Percentiles rank a stretch among this genome's conserved stretches.
Conservation (phyloP, 1,140 invertebrate genomes). For the Brachionus sp. region DNA sequence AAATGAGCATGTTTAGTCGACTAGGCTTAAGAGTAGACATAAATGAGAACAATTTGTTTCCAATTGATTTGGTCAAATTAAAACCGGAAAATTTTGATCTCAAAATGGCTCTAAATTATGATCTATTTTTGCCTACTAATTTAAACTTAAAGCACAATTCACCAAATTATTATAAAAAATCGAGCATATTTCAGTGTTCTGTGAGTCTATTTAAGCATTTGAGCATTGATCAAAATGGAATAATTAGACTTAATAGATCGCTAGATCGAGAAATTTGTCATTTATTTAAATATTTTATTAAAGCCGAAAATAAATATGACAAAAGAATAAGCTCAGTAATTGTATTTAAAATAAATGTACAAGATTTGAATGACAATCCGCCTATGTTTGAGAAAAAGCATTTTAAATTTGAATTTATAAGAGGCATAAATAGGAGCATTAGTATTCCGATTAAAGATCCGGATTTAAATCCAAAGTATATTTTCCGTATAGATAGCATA, state of each 20-base stretch:
- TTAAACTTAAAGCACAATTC: background rate
- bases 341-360: constrained; percentile 12
- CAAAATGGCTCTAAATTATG: background rate
- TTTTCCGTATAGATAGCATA: background rate
- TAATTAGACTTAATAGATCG: background rate
- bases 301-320: background rate
- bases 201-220: background rate
- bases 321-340: constrained; percentile 12
- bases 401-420: background rate
- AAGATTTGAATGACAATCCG: background rate
- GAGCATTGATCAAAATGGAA: background rate
- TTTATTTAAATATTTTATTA: constrained; percentile 8
- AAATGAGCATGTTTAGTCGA: background rate
- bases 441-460: background rate
- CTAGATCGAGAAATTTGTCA: background rate
- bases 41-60: background rate
- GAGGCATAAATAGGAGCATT: background rate
- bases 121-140: background rate
- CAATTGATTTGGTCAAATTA: background rate
- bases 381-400: constrained; percentile 8
- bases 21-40: background rate
- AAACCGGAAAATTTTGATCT: background rate
- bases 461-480: constrained; percentile 3
- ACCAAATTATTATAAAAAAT: background rate
- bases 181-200: background rate